These are phyloP conservation scores for Sarcophaga subvicina DNA, from an alignment of 2,888 invertebrate species.

Conservation along the genomic window DNA sequence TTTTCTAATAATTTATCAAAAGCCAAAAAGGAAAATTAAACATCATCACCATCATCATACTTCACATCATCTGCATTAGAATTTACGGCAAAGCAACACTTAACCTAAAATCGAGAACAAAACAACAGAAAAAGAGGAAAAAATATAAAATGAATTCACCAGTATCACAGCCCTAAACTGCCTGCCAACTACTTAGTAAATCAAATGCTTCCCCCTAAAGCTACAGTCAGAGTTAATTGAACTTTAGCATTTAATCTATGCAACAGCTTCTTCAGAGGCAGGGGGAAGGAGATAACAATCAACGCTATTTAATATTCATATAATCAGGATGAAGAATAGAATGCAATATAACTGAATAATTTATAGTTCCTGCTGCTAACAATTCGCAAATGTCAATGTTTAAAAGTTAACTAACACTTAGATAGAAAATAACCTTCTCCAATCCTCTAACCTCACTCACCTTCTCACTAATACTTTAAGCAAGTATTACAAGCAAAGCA, in stretches of 20 bases:
- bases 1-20: slow-evolving; percentile 9
- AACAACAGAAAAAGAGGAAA: background rate
- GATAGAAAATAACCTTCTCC: slow-evolving; percentile 60
- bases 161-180: background rate
- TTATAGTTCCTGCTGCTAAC: slow-evolving; percentile 67
- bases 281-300: slow-evolving; percentile 14
- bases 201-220: background rate
- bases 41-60: background rate
- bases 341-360: slow-evolving; percentile 51
- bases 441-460: background rate
- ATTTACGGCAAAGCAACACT: slow-evolving; percentile 54
- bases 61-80: slow-evolving; percentile 46
- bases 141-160: too few species aligned
- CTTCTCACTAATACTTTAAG: background rate
- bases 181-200: background rate
- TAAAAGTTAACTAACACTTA: slow-evolving; percentile 66
- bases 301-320: slow-evolving; percentile 27
- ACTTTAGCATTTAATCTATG: slow-evolving; percentile 13
- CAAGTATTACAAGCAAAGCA: slow-evolving; percentile 58
- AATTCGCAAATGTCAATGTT: slow-evolving; percentile 60
- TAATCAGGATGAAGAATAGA: slow-evolving; percentile 8
- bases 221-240: slow-evolving; percentile 36
- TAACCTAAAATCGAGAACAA: slow-evolving; percentile 60
- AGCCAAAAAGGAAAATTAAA: background rate
- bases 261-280: background rate